Percentiles rank a stretch among this genome's conserved stretches.
These are phyloP conservation scores for Grammomys surdaster DNA, from an alignment of 2,113 vertebrate species.

Conservation along the genomic window DNA sequence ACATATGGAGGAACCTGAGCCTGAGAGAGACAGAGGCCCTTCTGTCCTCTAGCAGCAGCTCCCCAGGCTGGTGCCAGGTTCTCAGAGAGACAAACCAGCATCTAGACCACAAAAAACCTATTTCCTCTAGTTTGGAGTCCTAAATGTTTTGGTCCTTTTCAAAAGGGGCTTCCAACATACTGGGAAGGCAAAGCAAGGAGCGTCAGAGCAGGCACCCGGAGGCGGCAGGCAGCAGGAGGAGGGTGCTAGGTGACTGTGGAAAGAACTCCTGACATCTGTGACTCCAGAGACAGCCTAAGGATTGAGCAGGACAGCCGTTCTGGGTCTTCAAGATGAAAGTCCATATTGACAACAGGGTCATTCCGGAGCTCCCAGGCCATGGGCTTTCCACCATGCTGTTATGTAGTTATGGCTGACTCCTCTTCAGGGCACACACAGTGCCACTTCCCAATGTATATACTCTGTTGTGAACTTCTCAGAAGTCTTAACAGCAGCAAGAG, in stretches of 20 bases:
- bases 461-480: not conserved
- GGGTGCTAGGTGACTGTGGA: not conserved
- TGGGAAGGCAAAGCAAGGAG: conserved; percentile 5
- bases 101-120: not conserved
- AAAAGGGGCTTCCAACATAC: not conserved
- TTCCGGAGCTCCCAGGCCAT: not conserved
- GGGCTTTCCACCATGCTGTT: not conserved
- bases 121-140: not conserved
- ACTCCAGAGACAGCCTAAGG: not conserved
- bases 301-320: not conserved
- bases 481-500: no score
- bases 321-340: not conserved
- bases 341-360: not conserved
- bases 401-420: not conserved
- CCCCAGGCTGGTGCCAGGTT: not conserved
- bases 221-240: not conserved
- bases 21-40: not conserved
- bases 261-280: not conserved
- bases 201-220: not conserved
- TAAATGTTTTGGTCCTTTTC: not conserved
- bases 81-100: not conserved
- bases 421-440: not conserved
- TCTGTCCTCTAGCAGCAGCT: not conserved
- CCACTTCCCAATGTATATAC: fast-evolving
- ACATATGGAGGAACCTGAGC: not conserved